Base-by-base conservation (phyloP, 2,888 invertebrate species). In the Esperia sulphurella region DNA sequence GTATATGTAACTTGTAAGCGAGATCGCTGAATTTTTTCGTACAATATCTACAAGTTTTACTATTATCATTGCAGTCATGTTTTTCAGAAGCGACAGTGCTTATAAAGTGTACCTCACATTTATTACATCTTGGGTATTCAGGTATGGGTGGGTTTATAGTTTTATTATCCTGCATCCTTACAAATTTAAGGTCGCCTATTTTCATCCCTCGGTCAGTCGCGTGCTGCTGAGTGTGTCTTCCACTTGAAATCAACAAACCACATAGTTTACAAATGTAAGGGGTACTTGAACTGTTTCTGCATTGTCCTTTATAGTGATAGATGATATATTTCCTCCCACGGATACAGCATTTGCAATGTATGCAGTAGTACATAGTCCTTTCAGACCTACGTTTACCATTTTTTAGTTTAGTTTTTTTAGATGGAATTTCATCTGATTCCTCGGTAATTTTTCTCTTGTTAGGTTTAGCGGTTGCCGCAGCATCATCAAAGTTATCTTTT, bases 81-180 rank as follows among this genome's bases (percentile, higher is more conserved):
- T 8, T 0, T 0, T 1, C 6, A 0, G 31, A 0, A 0, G 39
- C 4, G 2, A 48, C 10, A 14, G 33, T 13, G 1, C 33, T 42
- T 6, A 74, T 29, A 28, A 73, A 75, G 2, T 61, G 53, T 0
- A 76, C 64, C 0, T 54, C 46, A 6, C 83, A 83, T 0, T 39
- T 43, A 0, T 31, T 3, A 21, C 82, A 83, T 0, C 59, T 38
- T 0, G 53, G 53, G 14, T 63, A 64, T 0, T 61, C 45, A 0
- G 79, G 68, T 0, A 70, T 51, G 0, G 65, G 60, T 0, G 74
- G 70, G 0, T 48, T 46, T 0, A 74, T 68, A 0, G 38, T 33
- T 8, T 59, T 51, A 0, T 50, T 45, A 0, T 59, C 70, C 0
- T 47, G n/a, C 0, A 72, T 9, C 10, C 60, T 59, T 0, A 52